Evolutionary conservation across 2,888 invertebrate species (phyloP).

Genomic region (Sipha maydis): DNA sequence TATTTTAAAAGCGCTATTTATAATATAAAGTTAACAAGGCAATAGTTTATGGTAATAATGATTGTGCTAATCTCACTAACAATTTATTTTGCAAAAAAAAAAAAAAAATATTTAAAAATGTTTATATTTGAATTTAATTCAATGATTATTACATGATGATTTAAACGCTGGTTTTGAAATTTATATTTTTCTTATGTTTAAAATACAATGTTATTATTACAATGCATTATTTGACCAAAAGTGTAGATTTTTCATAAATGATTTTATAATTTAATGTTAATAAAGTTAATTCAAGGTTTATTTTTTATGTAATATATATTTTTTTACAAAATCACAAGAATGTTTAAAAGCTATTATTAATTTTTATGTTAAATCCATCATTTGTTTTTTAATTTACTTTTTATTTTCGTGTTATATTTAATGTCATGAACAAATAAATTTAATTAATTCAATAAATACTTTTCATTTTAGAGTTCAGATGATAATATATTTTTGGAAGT

Average conservation of each 20-base stretch:
- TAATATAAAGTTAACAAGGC: too few species aligned
- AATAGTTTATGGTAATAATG: conserved; percentile 6
- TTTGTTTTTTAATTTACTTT: neutral
- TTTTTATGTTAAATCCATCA: neutral
- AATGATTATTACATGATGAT: neutral
- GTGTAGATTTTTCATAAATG: neutral
- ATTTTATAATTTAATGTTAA: neutral
- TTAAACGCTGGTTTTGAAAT: neutral
- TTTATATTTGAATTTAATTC: neutral
- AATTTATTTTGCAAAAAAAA: neutral
- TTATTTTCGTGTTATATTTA: neutral
- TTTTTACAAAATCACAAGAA: neutral
- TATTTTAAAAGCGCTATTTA: neutral
- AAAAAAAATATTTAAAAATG: neutral
- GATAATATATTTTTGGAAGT: neutral
- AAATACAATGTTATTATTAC: neutral
- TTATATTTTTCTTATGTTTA: neutral
- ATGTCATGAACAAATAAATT: neutral
- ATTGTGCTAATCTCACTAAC: neutral
- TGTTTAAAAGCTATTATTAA: too few species aligned
- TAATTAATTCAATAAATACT: neutral
- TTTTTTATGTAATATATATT: neutral
- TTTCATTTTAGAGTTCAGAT: neutral
- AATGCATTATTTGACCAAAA: neutral
- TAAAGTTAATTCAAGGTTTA: neutral